Evolutionary conservation across 2,888 invertebrate genomes (phyloP), one percentile per base, ranked within the genome.

Genomic region (Aporophyla lueneburgensis): DNA sequence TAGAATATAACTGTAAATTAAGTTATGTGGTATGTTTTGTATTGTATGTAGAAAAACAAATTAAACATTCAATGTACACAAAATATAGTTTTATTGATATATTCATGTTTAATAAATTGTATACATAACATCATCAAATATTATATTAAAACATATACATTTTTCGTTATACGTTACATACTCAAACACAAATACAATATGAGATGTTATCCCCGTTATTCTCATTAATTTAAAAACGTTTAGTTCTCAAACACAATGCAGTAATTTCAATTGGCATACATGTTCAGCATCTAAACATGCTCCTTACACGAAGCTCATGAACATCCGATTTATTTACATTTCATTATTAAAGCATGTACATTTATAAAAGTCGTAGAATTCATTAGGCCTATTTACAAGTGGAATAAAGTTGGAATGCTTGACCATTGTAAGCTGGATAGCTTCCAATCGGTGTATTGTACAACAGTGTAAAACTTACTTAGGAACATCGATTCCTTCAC

Each of bases 81-180:
- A 96, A 97, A 97, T 96, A 97, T 97, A 97, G 96, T 97, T 96
- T 96, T 96, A 96, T 97, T 96, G 96, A 96, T 96, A 96, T 96
- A 96, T 96, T 93, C 96, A 96, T 96, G 96, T 96, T 96, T 96
- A 96, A 96, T 96, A 96, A 96, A 96, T 96, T 96, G 96, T 96
- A 96, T 96, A 96, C 96, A 96, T 96, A 96, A 96, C 96, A 96
- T 96, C 96, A 95, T 96, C 96, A 96, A 96, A 96, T 96, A 96
- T 96, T 96, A 96, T 96, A 96, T 96, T 96, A 96, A 96, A 96
- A 96, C 96, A 96, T 96, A 96, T 96, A 96, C 96, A 96, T 96
- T 96, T 83, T 88, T 95, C 95, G 96, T 96, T 96, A 96, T 95
- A 96, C 95, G 95, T 96, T 92, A 95, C 96, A 95, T 95, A 95